Evolutionary conservation across 2,113 vertebrate species (phyloP), one percentile per base, ranked within the genome.

Genomic region (Cyprinus carpio): DNA sequence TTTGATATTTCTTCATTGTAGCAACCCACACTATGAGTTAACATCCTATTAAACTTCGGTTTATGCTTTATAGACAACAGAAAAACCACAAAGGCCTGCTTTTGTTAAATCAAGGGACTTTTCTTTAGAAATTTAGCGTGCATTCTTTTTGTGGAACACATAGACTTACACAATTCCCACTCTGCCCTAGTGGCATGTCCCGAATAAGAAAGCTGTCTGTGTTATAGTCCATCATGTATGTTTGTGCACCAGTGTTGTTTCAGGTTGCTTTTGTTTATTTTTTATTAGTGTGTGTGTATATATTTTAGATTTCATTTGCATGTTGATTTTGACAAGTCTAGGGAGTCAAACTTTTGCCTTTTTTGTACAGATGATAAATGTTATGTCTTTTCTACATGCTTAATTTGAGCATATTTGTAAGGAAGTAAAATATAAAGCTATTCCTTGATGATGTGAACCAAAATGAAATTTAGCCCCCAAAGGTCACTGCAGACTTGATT

Each of bases 201-300:
- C 10, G 8, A 34, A 81, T 31, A 51, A 31, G 25, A 65, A 67
- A 23, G 10, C 15, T 51, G 25, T 60, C 20, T 81, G 11, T 64
- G 37, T 40, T 25, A 64, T 64, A 64, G n/a, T 76, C 79, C 79
- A 86, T 80, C 87, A 37, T 87, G 89, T 89, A 86, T 87, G 51
- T 80, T 67, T 87, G 75, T 83, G 43, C 80, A 34, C 85, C 75
- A 75, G n/a, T 84, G 86, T 89, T 89, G 75, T 89, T 90, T 82
- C 87, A 82, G 80, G 65, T 75, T 54, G 23, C n/a, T 37, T 29
- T 71, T 72, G 13, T 46, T 65, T 67, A 40, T 85, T 67, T 86
- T 27, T 69, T 78, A 43, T 87, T 88, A 3, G 40, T 88, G 87
- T 31, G 87, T 31, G 31, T 94, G 91, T 94, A 92, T 81, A 93